Evolutionary conservation across 2,113 vertebrate genomes (phyloP), one percentile per base, ranked within the genome.

Genomic region (Fulmarus glacialis): DNA sequence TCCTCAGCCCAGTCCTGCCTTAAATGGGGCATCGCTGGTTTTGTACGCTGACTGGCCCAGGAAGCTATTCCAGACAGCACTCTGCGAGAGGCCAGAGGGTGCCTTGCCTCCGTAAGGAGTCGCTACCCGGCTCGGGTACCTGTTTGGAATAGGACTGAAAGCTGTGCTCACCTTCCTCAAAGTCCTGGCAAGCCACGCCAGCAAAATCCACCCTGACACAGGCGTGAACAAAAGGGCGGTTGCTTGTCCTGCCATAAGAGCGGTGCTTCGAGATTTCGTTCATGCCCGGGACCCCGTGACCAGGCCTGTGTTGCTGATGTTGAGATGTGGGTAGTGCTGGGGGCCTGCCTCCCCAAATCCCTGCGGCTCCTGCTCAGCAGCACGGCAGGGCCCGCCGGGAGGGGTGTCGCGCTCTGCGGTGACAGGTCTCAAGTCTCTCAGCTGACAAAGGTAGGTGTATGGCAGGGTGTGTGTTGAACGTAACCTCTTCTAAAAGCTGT

Each of bases 401-500:
- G 26, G 24, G 13, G 0, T 34, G 59, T 38, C 66, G 5, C 6
- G 0, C 11, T 24, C 67, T 12, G 24, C 17, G 2, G 27, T 27
- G 62, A 6, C 48, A 6, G 56, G 4, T 15, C 66, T 56, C 32
- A 1, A 5, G 19, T 16, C 45, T 36, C 48, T 58, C 30, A 9
- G 34, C 42, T 84, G 82, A 32, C 26, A 36, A 7, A 52, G 21
- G 34, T 22, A 11, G 0, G 0, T 4, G 0, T 20, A 4, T 43
- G 60, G 66, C 71, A 84, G 63, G 45, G 32, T 17, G 8, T 23
- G 3, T n/a, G 47, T 16, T 67, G 48, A 17, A 13, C 6, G 30
- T 19, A 62, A 23, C 15, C 36, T 48, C 80, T 42, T 20, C 6
- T 43, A 24, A 78, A 82, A 89, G 64, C 45, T 66, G 15, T 48